Conservation (phyloP, 2,113 vertebrate genomes). For the Prietella phreatophila region DNA sequence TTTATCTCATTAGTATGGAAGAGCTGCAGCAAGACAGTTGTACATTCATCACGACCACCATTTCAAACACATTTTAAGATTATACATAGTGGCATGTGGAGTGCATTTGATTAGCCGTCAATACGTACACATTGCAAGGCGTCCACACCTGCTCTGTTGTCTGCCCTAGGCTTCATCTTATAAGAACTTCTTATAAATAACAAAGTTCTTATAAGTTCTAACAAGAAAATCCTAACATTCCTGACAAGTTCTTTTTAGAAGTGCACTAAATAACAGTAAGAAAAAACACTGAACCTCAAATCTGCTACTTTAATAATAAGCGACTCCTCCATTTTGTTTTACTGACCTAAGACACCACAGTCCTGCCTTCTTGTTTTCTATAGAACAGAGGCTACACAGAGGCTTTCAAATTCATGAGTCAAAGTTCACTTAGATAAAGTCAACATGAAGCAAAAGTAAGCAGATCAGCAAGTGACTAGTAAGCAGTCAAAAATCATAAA, state of each 20-base stretch:
- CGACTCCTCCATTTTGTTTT: background rate
- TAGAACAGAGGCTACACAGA: background rate
- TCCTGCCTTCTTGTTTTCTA: background rate
- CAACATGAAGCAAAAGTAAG: background rate
- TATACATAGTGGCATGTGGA: background rate
- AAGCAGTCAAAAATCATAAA: too few species aligned
- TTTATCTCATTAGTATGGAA: conserved; percentile 2
- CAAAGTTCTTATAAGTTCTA: background rate
- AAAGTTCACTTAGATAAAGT: background rate
- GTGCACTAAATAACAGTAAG: too few species aligned
- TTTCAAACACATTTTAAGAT: conserved; percentile 15
- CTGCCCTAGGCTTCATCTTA: background rate
- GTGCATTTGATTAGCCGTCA: background rate
- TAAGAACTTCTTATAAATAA: too few species aligned
- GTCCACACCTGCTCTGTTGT: background rate
- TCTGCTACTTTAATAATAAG: too few species aligned
- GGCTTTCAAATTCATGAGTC: background rate
- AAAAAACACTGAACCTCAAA: too few species aligned
- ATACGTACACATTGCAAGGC: background rate
- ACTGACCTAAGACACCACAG: background rate
- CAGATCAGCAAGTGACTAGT: too few species aligned
- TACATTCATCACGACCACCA: background rate
- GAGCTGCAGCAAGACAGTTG: background rate
- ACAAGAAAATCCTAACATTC: background rate
- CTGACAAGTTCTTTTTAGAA: too few species aligned